These are phyloP conservation scores for Dolichotis patagonum DNA, from an alignment of 2,113 vertebrate genomes.

Conservation along the genomic window DNA sequence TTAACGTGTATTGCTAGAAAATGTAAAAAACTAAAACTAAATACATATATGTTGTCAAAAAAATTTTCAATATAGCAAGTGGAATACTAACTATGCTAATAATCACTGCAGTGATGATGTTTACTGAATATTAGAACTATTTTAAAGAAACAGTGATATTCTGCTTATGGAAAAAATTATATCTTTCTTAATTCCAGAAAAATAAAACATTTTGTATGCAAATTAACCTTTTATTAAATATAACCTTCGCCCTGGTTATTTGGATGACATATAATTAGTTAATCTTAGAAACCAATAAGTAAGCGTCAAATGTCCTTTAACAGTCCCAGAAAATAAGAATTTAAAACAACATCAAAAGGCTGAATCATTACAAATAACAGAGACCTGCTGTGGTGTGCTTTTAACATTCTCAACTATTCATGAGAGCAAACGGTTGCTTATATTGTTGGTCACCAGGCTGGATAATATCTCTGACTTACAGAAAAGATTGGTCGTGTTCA, in stretches of 20 bases:
- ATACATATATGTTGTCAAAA: not conserved
- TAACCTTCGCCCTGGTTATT: not conserved
- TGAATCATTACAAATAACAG: slow-evolving; percentile 19
- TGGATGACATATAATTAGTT: slow-evolving; percentile 33
- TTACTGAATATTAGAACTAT: not conserved
- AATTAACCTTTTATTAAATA: slow-evolving; percentile 18
- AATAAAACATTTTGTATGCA: not conserved
- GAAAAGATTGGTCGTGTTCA: not conserved
- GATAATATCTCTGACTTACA: slow-evolving; percentile 9
- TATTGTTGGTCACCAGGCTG: not conserved
- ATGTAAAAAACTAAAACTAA: not conserved
- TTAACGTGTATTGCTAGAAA: not conserved
- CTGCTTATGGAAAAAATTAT: not conserved
- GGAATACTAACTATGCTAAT: not conserved
- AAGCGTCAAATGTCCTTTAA: slow-evolving; percentile 19
- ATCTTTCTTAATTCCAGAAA: not conserved
- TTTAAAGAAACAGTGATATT: not conserved
- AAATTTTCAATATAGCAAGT: not conserved
- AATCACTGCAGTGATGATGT: not conserved
- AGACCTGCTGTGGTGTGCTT: not conserved
- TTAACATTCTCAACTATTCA: slow-evolving; percentile 27
- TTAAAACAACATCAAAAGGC: not conserved
- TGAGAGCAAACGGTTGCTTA: not conserved
- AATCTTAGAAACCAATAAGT: not conserved
- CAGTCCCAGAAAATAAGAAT: not conserved